phyloP scores from a whole-genome alignment of 2,888 invertebrate genomes.

The Papilio gigon region DNA sequence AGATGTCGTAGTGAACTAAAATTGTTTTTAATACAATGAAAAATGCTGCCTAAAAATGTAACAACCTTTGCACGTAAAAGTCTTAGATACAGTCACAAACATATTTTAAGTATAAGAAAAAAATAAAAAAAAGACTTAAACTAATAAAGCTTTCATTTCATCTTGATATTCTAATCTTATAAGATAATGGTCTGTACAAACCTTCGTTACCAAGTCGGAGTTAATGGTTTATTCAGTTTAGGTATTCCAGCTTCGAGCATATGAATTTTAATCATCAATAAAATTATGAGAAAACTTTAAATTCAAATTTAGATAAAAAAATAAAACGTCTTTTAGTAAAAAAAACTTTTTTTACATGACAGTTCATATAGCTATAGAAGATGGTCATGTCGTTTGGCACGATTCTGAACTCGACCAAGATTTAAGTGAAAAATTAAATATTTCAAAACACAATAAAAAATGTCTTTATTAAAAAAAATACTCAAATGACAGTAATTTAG shows the following conservation, averaged over 20 bases:
- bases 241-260: conserved; percentile 24
- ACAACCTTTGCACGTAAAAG: conserved; percentile 13
- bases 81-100: conserved; percentile 28
- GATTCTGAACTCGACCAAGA: too few relatives aligned
- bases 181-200: conserved; percentile 33
- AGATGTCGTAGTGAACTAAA: neutral
- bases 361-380: too few relatives aligned
- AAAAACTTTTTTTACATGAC: too few relatives aligned
- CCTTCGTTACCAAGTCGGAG: conserved; percentile 23
- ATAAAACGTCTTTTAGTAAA: too few relatives aligned
- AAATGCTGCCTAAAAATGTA: conserved; percentile 36
- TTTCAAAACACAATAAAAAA: neutral
- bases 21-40: conserved; percentile 20
- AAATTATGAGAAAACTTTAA: too few relatives aligned
- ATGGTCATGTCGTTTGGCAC: too few relatives aligned
- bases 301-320: too few relatives aligned
- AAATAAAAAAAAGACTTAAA: conserved; percentile 52
- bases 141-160: conserved; percentile 79
- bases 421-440: too few relatives aligned
- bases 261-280: neutral
- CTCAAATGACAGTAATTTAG: neutral
- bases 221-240: conserved; percentile 44
- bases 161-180: conserved; percentile 58
- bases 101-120: conserved; percentile 23
- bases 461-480: neutral